Percentiles rank a stretch among this genome's conserved stretches.
Conservation (phyloP, 1,140 invertebrate genomes). For the Hormaphis cornu region DNA sequence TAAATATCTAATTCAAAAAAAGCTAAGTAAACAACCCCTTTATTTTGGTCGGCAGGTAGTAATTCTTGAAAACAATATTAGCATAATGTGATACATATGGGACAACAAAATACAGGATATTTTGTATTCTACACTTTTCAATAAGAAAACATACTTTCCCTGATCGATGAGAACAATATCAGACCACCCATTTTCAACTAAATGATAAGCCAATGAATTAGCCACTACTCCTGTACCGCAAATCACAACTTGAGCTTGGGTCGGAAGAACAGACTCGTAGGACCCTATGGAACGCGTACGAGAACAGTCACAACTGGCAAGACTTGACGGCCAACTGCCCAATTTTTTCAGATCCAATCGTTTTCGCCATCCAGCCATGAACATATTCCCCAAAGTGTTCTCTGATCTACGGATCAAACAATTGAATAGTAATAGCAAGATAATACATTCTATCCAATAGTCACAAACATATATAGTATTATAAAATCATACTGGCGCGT, state of each 20-base stretch:
- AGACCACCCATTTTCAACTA: conserved; percentile 77
- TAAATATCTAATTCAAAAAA: no score
- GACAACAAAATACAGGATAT: not conserved
- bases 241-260: conserved; percentile 62
- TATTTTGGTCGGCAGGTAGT: no score
- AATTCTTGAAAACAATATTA: no score
- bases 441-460: no score
- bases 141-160: conserved; percentile 47
- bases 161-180: conserved; percentile 67
- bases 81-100: not conserved
- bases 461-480: no score
- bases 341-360: not conserved
- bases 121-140: not conserved
- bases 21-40: no score
- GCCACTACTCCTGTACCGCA: conserved; percentile 92
- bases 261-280: conserved; percentile 33
- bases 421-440: not conserved
- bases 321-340: not conserved
- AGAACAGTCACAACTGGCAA: not conserved
- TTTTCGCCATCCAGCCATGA: conserved; percentile 4
- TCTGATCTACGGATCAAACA: not conserved
- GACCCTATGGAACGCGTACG: not conserved
- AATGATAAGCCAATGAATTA: conserved; percentile 85
- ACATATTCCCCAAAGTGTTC: not conserved
- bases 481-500: no score